These are phyloP conservation scores for Chalcis sispes DNA, from an alignment of 2,888 invertebrate genomes.

Conservation along the genomic window DNA sequence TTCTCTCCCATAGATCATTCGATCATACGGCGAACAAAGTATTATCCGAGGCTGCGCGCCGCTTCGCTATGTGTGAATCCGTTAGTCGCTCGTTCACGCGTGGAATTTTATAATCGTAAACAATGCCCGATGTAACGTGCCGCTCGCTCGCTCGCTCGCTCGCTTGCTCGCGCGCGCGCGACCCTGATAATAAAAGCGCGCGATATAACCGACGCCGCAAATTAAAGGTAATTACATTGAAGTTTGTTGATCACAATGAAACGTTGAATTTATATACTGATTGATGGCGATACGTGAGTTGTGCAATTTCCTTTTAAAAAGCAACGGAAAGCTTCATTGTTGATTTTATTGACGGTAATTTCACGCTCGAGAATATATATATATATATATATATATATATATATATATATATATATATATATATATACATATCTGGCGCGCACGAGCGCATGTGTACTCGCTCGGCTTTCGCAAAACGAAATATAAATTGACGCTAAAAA, in stretches of 20 bases:
- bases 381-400: no score
- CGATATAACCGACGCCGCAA: not conserved
- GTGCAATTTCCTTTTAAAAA: not conserved
- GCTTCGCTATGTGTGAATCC: conserved; percentile 9
- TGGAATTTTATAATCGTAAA: conserved; percentile 33
- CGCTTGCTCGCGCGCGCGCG: not conserved
- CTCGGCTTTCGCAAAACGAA: no score
- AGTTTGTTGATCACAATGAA: conserved; percentile 18
- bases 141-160: not conserved
- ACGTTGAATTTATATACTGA: conserved; percentile 6
- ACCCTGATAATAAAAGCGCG: not conserved
- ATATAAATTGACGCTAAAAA: not conserved
- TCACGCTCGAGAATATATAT: not conserved
- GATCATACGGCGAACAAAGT: no score
- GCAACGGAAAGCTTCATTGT: not conserved
- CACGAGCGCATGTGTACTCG: no score
- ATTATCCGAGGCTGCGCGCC: not conserved
- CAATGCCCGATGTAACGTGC: conserved; percentile 3
- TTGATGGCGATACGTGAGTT: conserved; percentile 1
- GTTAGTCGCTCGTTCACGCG: conserved; percentile 22
- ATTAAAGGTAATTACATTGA: conserved; percentile 10
- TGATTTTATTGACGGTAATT: not conserved
- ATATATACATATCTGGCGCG: no score
- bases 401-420: no score
- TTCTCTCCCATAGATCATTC: conserved; percentile 22